phyloP scores from a whole-genome alignment of 2,797 vertebrate species.

The Trematomus bernacchii region DNA sequence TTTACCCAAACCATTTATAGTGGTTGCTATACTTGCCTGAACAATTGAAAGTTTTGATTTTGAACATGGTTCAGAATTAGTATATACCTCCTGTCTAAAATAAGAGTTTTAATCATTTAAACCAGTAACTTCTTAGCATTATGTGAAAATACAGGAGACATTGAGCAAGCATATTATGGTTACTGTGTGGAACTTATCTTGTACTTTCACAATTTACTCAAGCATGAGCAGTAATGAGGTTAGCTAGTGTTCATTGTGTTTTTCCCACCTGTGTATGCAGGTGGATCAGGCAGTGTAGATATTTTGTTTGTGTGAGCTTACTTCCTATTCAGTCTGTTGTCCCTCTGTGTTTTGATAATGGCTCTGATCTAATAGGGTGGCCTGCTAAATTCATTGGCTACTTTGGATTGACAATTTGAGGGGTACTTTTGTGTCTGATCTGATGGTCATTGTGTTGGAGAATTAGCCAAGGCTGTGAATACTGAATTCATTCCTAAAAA shows the following conservation, averaged over 20 bases:
- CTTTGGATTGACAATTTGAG: neutral
- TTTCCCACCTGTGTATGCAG: neutral
- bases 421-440: conserved; percentile 40
- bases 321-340: neutral
- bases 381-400: conserved; percentile 5
- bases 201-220: neutral
- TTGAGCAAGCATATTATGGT: neutral
- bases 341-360: neutral
- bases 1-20: neutral
- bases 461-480: neutral
- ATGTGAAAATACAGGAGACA: neutral
- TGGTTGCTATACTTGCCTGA: conserved; percentile 13
- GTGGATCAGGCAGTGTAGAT: neutral
- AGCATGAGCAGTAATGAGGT: neutral
- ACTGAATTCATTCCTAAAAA: neutral
- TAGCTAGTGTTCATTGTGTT: neutral
- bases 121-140: conserved; percentile 8
- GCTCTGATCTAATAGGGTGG: conserved; percentile 23
- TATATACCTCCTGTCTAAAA: conserved; percentile 5
- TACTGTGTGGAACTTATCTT: neutral
- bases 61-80: neutral
- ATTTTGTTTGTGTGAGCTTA: conserved; percentile 10
- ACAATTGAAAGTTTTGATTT: conserved; percentile 34
- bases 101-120: conserved; percentile 31
- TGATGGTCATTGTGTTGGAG: conserved; percentile 23